Conservation (phyloP, 1,140 invertebrate genomes). For the Drosophila tani region DNA sequence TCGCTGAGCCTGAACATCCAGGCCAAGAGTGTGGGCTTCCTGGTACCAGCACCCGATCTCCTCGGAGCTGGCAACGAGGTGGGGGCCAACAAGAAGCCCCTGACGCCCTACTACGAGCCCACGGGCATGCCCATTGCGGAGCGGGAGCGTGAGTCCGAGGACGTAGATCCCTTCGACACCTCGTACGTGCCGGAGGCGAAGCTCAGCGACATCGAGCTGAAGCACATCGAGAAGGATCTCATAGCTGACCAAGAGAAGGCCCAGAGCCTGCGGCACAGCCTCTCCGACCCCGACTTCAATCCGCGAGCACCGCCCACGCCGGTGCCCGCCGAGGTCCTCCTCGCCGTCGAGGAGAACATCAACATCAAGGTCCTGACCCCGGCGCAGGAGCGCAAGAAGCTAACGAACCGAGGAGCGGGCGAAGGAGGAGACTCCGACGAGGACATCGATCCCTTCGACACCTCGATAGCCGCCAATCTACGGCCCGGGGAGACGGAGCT, state of each 20-base stretch:
- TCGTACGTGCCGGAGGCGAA: slow-evolving; percentile 90
- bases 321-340: slow-evolving; percentile 85
- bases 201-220: slow-evolving; percentile 90
- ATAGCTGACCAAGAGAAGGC: slow-evolving; percentile 34
- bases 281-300: slow-evolving; percentile 87
- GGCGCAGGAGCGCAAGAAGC: slow-evolving; percentile 80
- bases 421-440: slow-evolving; percentile 21
- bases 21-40: slow-evolving; percentile 90
- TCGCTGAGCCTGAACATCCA: slow-evolving; percentile 83
- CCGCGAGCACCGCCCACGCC: slow-evolving; percentile 86
- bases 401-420: slow-evolving; percentile 27
- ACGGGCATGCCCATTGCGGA: slow-evolving; percentile 86
- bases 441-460: slow-evolving; percentile 91
- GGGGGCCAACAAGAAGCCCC: slow-evolving; percentile 88
- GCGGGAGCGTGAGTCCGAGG: slow-evolving; percentile 85
- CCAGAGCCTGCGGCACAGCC: slow-evolving; percentile 74
- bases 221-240: slow-evolving; percentile 90
- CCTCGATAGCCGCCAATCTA: slow-evolving; percentile 90
- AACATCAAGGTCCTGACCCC: slow-evolving; percentile 89
- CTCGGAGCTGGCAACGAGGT: slow-evolving; percentile 84
- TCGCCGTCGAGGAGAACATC: slow-evolving; percentile 88
- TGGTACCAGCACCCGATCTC: slow-evolving; percentile 86
- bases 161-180: slow-evolving; percentile 92
- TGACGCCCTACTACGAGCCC: slow-evolving; percentile 92
- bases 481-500: slow-evolving; percentile 91